phyloP scores from a whole-genome alignment of 2,113 vertebrate genomes.

The Xerus inauris region DNA sequence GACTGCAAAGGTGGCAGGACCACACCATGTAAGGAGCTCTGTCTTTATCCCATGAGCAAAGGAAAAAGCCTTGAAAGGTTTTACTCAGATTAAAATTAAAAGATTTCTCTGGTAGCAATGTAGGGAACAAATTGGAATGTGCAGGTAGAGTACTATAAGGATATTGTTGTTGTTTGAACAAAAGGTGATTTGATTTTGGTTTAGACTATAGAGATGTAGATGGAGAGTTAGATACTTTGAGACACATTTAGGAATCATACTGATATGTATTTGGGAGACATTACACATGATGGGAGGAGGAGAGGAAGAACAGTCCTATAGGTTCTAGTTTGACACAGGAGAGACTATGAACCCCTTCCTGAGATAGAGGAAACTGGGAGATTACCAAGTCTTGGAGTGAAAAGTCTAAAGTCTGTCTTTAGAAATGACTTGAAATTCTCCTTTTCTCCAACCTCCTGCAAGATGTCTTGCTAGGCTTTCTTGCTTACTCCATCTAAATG shows the following conservation, averaged over 20 bases:
- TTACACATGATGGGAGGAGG: not conserved
- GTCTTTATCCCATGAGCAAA: not conserved
- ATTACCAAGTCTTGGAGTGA: not conserved
- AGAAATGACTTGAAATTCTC: slow-evolving; percentile 11
- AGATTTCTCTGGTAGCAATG: not conserved
- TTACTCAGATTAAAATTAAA: not conserved
- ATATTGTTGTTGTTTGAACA: not conserved
- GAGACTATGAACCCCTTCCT: not conserved
- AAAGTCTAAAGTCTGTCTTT: not conserved
- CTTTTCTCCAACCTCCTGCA: not conserved
- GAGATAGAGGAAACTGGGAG: not conserved
- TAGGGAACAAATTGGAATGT: not conserved
- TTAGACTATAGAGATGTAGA: not conserved
- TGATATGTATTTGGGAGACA: not conserved
- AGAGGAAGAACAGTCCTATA: not conserved
- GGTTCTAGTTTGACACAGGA: not conserved
- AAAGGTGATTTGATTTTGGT: not conserved
- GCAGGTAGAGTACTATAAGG: not conserved
- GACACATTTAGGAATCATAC: not conserved
- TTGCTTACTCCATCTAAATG: not conserved
- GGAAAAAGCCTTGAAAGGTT: not conserved
- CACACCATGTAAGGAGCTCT: not conserved
- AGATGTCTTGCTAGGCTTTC: not conserved
- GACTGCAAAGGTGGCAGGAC: not conserved
- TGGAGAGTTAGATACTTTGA: not conserved